Conservation (phyloP, 2,888 invertebrate genomes). For the Drosophila demipolita region DNA sequence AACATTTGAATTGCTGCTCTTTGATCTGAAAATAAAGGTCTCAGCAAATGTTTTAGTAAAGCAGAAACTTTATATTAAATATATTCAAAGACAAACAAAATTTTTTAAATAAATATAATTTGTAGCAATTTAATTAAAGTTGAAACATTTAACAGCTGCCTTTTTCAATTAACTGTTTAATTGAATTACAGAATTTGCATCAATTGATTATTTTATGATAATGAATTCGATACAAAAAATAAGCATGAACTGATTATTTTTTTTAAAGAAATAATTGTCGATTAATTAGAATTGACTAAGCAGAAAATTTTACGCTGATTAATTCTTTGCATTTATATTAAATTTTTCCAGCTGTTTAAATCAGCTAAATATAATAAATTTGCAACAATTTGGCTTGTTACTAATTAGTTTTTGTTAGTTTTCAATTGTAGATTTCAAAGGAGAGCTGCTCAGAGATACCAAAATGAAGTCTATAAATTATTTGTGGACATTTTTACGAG, state of each 20-base stretch:
- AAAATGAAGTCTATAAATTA: constrained; percentile 49
- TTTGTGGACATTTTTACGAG: constrained; percentile 52
- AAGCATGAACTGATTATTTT: too few relatives aligned
- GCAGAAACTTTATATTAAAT: too few relatives aligned
- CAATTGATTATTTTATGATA: too few relatives aligned
- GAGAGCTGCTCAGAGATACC: background rate
- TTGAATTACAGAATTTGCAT: too few relatives aligned
- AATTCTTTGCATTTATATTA: too few relatives aligned
- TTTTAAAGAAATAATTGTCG: too few relatives aligned
- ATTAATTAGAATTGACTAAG: background rate
- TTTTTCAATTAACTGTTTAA: background rate
- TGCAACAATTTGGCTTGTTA: background rate
- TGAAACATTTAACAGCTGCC: background rate
- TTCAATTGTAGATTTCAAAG: background rate
- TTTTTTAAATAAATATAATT: background rate
- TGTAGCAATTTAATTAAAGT: background rate
- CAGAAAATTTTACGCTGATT: background rate
- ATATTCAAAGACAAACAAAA: background rate
- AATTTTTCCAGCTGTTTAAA: background rate
- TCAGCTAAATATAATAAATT: background rate
- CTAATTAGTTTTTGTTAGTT: constrained; percentile 29
- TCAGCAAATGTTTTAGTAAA: too few relatives aligned
- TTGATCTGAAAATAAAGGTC: background rate
- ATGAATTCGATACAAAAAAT: too few relatives aligned
- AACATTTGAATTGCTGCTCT: background rate